Evolutionary conservation across 2,797 vertebrate species (phyloP), one percentile per base, ranked within the genome.

Genomic region (Phoebastria nigripes): DNA sequence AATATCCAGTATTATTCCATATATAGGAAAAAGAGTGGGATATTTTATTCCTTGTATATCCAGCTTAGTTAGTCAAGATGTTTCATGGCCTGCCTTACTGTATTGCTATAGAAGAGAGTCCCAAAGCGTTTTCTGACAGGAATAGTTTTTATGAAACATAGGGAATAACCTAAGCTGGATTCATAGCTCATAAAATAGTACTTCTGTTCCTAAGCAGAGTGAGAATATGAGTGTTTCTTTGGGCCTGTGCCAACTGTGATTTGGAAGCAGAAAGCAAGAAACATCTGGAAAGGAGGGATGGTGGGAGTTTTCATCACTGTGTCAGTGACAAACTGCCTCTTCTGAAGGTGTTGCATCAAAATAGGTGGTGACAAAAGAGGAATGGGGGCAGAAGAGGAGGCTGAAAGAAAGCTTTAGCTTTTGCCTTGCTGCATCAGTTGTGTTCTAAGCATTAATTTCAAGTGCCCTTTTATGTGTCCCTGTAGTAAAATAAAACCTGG

Each of bases 401-500:
- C 19, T 70, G 9, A 89, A 95, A 82, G 31, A 70, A 86, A 78
- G 39, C 51, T 85, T 97, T 87, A 72, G 9, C 19, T 87, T 94
- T 97, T 95, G 82, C 51, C 37, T 84, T 89, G 51, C 72, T 81
- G 39, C 69, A 78, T 42, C 35, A 81, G 35, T 37, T 87, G 63
- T 86, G 37, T 63, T 87, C 66, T 33, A 35, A 92, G 83, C 90
- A 96, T 95, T 97, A 90, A 93, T 93, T 93, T 96, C 59, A 74
- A 92, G 65, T 65, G 80, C 31, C 28, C 71, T 95, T 95, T 91
- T 81, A 86, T 91, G 79, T 91, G 93, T 96, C 71, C 83, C 87
- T 92, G 62, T 54, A 94, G 47, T 85, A 95, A 79, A 97, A 96
- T 96, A 96, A 96, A 97, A 93, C 78, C 63, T 97, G 96, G 84